A percentile compares a stretch with the other conserved stretches of the same genome.
phyloP scores from a whole-genome alignment of 2,797 vertebrate species.

The Dromococcyx pavoninus region DNA sequence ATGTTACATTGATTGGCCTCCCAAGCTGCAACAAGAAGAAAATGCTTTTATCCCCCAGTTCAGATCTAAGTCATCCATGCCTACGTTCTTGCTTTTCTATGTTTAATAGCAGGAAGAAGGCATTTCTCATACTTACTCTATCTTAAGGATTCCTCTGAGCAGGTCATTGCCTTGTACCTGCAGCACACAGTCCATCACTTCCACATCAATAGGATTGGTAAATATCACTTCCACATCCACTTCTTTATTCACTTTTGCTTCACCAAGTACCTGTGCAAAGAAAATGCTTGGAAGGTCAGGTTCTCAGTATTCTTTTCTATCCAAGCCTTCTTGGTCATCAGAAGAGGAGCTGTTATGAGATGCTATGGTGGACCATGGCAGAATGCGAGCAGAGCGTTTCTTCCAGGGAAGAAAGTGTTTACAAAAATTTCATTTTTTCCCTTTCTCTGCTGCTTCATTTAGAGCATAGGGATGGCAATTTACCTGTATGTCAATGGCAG shows the following conservation, averaged over 20 bases:
- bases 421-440: not conserved
- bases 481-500: constrained; percentile 75
- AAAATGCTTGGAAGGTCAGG: not conserved
- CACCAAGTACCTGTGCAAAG: constrained; percentile 58
- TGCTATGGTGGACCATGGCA: not conserved
- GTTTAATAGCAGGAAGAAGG: not conserved
- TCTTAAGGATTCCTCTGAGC: constrained; percentile 66
- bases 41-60: not conserved
- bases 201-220: constrained; percentile 70
- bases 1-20: not conserved
- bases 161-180: constrained; percentile 75
- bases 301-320: not conserved
- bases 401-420: not conserved
- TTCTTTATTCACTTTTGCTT: constrained; percentile 60
- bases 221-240: constrained; percentile 71
- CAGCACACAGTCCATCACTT: constrained; percentile 69
- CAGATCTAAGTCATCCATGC: not conserved
- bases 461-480: not conserved
- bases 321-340: not conserved
- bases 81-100: not conserved
- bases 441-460: not conserved
- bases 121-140: constrained; percentile 62
- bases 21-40: not conserved
- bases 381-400: not conserved
- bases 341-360: not conserved